phyloP scores from a whole-genome alignment of 2,797 vertebrate species.

The Epinephelus malabaricus region DNA sequence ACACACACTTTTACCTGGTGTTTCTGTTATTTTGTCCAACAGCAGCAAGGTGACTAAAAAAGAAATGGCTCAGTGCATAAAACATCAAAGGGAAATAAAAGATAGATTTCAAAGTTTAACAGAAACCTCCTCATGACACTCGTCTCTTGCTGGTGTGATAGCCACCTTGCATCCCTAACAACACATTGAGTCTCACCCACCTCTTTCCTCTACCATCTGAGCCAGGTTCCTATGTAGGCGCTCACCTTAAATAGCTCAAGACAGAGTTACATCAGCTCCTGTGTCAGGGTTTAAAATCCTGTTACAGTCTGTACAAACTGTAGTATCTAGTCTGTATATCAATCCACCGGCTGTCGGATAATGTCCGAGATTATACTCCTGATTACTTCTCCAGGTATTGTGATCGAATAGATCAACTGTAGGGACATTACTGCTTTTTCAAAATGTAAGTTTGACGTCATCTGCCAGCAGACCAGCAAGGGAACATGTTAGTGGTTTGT shows the following conservation, averaged over 20 bases:
- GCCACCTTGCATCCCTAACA: slow-evolving; percentile 21
- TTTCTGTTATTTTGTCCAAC: slow-evolving; percentile 9
- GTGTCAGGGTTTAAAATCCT: slow-evolving; percentile 17
- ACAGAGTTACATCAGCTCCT: slow-evolving; percentile 57
- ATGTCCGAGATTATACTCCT: neutral
- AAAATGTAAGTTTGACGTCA: no score
- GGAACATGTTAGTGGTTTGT: neutral
- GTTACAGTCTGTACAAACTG: slow-evolving; percentile 1
- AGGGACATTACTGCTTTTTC: no score
- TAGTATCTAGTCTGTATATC: neutral
- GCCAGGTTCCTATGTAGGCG: slow-evolving; percentile 53
- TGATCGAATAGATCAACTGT: neutral
- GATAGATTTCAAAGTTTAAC: slow-evolving; percentile 7
- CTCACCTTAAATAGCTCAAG: slow-evolving; percentile 66
- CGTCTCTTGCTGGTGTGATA: slow-evolving; percentile 28
- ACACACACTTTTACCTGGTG: neutral
- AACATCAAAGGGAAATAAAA: neutral
- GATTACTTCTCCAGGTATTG: neutral
- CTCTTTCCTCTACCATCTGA: slow-evolving; percentile 47
- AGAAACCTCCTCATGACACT: slow-evolving; percentile 21
- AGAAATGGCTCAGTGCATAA: neutral
- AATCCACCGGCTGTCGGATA: neutral
- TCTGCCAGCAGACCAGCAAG: neutral
- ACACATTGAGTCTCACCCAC: slow-evolving; percentile 43
- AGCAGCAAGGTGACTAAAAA: slow-evolving; percentile 9